Evolutionary conservation across 2,888 invertebrate species (phyloP).

Genomic region (Steinernema hermaphroditum): DNA sequence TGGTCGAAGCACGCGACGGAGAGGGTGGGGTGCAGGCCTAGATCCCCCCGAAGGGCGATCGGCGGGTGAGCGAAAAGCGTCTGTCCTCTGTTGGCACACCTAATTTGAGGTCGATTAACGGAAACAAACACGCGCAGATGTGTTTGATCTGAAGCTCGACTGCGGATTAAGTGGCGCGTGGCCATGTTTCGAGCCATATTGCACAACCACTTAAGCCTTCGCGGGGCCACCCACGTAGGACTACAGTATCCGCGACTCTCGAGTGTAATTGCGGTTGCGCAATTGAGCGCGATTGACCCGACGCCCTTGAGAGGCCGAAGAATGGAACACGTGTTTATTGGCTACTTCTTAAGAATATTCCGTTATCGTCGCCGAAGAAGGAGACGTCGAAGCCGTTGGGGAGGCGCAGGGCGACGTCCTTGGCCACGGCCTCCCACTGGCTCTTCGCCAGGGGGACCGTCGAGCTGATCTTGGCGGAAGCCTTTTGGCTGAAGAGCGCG

Average conservation of each 20-base stretch:
- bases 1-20: no score
- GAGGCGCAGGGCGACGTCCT: background rate
- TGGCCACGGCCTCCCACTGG: conserved; percentile 8
- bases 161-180: conserved; percentile 27
- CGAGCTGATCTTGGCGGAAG: background rate
- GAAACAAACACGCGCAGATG: conserved; percentile 25
- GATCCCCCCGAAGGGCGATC: no score
- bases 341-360: conserved; percentile 7
- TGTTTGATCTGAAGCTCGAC: conserved; percentile 26
- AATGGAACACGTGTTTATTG: conserved; percentile 27
- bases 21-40: no score
- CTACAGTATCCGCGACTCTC: conserved; percentile 14
- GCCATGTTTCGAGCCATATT: conserved; percentile 25
- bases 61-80: no score
- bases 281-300: conserved; percentile 20
- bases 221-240: conserved; percentile 4
- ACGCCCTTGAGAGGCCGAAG: conserved; percentile 6
- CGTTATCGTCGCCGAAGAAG: background rate
- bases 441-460: conserved; percentile 4
- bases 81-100: background rate
- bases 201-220: conserved; percentile 26
- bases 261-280: conserved; percentile 28
- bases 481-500: background rate
- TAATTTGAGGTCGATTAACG: conserved; percentile 30
- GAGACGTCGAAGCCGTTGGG: conserved; percentile 14